Conservation (phyloP, 2,113 vertebrate species). For the Pedetes capensis region DNA sequence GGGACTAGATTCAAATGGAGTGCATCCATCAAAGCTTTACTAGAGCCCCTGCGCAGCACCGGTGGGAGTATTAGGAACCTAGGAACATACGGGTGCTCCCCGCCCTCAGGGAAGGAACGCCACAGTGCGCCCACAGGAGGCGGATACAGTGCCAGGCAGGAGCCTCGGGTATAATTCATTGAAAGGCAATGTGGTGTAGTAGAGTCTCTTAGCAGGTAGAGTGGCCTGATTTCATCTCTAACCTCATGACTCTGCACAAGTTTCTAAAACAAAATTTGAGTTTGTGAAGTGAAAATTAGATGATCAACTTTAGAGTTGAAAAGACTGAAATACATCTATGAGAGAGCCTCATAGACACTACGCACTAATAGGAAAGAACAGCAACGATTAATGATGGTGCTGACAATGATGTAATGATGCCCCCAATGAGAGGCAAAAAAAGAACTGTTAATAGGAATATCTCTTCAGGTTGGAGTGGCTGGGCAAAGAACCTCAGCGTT, state of each 20-base stretch:
- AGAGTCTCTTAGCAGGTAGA: not conserved
- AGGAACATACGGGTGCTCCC: not conserved
- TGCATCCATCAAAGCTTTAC: not conserved
- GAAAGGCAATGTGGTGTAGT: not conserved
- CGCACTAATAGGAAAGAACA: not conserved
- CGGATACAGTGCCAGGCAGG: not conserved
- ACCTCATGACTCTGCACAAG: not conserved
- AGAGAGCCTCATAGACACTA: not conserved
- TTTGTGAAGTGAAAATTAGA: not conserved
- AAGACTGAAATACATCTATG: not conserved
- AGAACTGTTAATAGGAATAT: not conserved
- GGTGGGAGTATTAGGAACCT: not conserved
- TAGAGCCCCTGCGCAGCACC: not conserved
- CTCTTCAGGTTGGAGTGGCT: not conserved
- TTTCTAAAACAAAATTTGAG: not conserved
- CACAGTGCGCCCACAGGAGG: not conserved
- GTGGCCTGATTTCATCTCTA: not conserved
- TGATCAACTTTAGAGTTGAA: not conserved
- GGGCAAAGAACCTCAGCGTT: not conserved
- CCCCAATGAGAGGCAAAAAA: not conserved
- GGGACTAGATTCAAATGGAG: not conserved
- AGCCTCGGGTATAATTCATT: not conserved
- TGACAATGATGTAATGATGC: not conserved
- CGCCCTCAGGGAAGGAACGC: not conserved
- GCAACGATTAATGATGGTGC: not conserved